Percentiles rank a stretch among this genome's conserved stretches.
These are phyloP conservation scores for Brachirus orientalis DNA, from an alignment of 2,113 vertebrate species.

Conservation along the genomic window DNA sequence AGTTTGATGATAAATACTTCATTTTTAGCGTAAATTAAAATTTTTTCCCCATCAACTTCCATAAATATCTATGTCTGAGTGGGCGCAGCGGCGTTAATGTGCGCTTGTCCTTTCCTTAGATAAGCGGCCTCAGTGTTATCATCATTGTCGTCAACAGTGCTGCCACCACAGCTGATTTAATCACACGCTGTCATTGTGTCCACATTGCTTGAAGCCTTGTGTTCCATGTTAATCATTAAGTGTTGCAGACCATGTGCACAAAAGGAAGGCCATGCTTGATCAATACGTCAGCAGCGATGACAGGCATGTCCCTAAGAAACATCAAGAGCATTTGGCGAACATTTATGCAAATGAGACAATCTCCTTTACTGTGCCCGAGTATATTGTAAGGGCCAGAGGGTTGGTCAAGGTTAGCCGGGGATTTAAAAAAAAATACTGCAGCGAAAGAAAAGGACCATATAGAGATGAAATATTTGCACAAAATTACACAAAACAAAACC, in stretches of 20 bases:
- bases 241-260: constrained; percentile 43
- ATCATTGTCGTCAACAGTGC: constrained; percentile 67
- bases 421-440: too few relatives aligned
- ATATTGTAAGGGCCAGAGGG: not conserved
- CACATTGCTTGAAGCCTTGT: constrained; percentile 54
- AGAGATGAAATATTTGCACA: too few relatives aligned
- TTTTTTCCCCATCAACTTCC: constrained; percentile 43
- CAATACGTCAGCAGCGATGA: constrained; percentile 69
- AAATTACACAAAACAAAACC: not conserved
- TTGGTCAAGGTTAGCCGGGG: not conserved
- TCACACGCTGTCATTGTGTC: constrained; percentile 65
- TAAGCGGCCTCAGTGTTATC: constrained; percentile 60
- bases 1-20: constrained; percentile 40
- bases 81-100: not conserved
- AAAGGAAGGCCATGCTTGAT: constrained; percentile 53
- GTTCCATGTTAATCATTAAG: constrained; percentile 50
- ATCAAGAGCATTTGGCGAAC: constrained; percentile 7
- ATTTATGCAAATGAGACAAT: constrained; percentile 2
- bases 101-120: constrained; percentile 29
- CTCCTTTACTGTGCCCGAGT: not conserved
- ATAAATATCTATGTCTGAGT: constrained; percentile 17
- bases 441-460: not conserved
- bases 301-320: constrained; percentile 55
- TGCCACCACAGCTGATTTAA: constrained; percentile 66
- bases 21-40: constrained; percentile 36